phyloP scores from a whole-genome alignment of 2,797 vertebrate genomes.

The Pipistrellus kuhlii region DNA sequence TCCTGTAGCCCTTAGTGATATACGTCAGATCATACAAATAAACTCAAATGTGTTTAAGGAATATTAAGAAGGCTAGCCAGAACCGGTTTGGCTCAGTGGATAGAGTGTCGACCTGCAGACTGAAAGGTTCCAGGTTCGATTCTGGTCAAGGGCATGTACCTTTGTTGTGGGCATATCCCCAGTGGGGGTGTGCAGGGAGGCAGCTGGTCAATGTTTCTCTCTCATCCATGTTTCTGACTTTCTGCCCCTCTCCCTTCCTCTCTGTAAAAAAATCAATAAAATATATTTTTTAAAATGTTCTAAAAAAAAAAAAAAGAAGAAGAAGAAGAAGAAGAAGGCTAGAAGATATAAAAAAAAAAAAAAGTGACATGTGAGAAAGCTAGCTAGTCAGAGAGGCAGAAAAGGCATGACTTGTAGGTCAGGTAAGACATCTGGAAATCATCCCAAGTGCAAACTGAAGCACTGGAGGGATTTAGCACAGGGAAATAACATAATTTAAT shows the following conservation, averaged over 20 bases:
- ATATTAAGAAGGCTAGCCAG: not conserved
- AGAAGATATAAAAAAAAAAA: not conserved
- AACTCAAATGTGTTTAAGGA: not conserved
- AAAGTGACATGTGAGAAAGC: not conserved
- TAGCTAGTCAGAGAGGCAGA: not conserved
- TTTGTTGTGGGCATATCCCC: too few relatives aligned
- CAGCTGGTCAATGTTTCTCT: too few relatives aligned
- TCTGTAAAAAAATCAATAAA: too few relatives aligned
- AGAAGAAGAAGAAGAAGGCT: not conserved
- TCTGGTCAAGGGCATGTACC: too few relatives aligned
- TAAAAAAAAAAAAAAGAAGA: too few relatives aligned
- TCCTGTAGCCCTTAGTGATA: not conserved
- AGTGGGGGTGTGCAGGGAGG: too few relatives aligned
- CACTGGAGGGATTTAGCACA: not conserved
- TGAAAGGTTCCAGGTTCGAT: too few relatives aligned
- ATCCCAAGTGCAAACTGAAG: slow-evolving; percentile 16
- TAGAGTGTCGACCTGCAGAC: too few relatives aligned
- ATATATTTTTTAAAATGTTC: too few relatives aligned
- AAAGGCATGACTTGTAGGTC: not conserved
- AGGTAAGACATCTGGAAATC: not conserved
- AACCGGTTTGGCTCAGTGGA: too few relatives aligned
- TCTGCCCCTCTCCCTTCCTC: too few relatives aligned
- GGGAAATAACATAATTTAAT: not conserved
- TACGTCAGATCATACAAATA: not conserved
- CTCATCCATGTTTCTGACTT: too few relatives aligned